Evolutionary conservation across 35 echinoderm and acorn worm species (phyloP).

Genomic region (Ophioderma brevispina): DNA sequence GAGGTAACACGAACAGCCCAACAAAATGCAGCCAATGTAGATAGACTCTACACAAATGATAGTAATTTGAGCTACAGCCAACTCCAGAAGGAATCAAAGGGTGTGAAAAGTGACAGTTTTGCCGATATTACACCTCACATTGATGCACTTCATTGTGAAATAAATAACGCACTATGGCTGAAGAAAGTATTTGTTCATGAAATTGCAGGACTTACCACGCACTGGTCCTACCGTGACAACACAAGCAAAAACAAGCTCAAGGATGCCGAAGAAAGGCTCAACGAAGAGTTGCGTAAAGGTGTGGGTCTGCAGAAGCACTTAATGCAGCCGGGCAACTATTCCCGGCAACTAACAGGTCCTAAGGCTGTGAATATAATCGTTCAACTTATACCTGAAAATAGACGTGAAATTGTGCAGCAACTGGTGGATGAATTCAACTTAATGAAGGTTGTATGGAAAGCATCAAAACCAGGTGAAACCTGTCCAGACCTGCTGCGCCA

Average conservation of each 20-base stretch:
- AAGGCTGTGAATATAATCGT: not conserved
- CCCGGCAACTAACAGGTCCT: not conserved
- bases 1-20: not conserved
- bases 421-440: not conserved
- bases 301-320: not conserved
- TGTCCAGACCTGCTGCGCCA: not conserved
- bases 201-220: not conserved
- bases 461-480: not conserved
- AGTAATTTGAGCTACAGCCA: not conserved
- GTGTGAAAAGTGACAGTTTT: not conserved
- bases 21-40: not conserved
- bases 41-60: not conserved
- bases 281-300: not conserved
- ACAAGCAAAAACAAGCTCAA: not conserved
- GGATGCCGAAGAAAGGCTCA: not conserved
- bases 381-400: not conserved
- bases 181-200: not conserved
- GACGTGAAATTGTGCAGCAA: not conserved
- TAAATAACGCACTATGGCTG: not conserved
- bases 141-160: not conserved
- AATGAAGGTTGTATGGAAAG: not conserved
- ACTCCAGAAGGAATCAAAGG: not conserved
- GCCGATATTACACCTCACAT: not conserved
- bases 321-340: not conserved
- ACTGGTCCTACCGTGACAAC: not conserved